These are phyloP conservation scores for Cataglyphis livida DNA, from an alignment of 2,888 invertebrate species.

Conservation along the genomic window DNA sequence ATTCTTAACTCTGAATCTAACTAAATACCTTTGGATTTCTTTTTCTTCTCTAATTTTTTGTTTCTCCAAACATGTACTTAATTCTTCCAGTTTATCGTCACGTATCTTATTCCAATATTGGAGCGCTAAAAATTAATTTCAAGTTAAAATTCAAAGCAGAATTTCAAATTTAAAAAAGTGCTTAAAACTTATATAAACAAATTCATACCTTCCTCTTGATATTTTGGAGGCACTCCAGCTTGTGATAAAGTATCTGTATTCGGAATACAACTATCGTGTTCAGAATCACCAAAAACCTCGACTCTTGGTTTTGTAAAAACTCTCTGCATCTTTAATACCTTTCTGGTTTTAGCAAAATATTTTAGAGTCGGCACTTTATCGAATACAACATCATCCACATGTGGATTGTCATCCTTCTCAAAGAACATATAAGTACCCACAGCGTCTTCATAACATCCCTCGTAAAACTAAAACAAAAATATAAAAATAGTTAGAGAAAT, in stretches of 20 bases:
- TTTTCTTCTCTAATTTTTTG: conserved; percentile 80
- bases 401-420: conserved; percentile 87
- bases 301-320: conserved; percentile 87
- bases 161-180: background rate
- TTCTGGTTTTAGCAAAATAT: conserved; percentile 89
- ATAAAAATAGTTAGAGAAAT: conserved; percentile 11
- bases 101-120: conserved; percentile 78
- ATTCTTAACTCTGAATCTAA: conserved; percentile 80
- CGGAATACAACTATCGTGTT: conserved; percentile 77
- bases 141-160: background rate
- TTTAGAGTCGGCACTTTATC: conserved; percentile 88
- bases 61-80: conserved; percentile 79
- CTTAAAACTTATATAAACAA: background rate
- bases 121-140: conserved; percentile 72
- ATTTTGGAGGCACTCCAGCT: conserved; percentile 80
- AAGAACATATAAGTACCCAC: conserved; percentile 92
- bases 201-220: conserved; percentile 77
- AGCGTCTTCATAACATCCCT: conserved; percentile 90
- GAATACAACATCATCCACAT: conserved; percentile 82
- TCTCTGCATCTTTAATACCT: conserved; percentile 89
- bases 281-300: conserved; percentile 82
- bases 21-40: conserved; percentile 77
- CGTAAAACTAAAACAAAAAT: conserved; percentile 81
- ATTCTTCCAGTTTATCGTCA: conserved; percentile 76
- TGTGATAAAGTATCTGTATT: conserved; percentile 76